Conservation (phyloP, 2,797 vertebrate genomes). For the Lacerta viridis region DNA sequence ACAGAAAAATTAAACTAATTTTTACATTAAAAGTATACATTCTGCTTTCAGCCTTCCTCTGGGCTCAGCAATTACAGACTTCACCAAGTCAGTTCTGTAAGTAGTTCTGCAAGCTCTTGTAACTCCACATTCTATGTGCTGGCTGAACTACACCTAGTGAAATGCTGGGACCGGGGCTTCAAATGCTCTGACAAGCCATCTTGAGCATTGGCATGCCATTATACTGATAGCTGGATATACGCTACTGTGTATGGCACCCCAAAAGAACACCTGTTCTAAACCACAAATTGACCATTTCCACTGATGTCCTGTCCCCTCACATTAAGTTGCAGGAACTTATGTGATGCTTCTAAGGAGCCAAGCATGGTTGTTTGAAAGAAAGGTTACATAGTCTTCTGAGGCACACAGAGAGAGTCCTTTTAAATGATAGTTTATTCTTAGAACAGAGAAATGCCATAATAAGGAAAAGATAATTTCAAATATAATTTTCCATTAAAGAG, state of each 20-base stretch:
- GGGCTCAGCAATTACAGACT: not conserved
- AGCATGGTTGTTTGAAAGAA: slow-evolving; percentile 34
- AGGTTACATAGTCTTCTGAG: slow-evolving; percentile 25
- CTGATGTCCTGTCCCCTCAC: not conserved
- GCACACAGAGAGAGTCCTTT: not conserved
- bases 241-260: no score
- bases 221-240: not conserved
- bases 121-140: not conserved
- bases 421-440: not conserved
- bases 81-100: not conserved
- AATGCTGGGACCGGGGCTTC: not conserved
- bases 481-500: not conserved
- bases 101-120: not conserved
- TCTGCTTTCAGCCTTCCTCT: not conserved
- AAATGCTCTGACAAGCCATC: rapidly evolving
- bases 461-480: slow-evolving; percentile 26
- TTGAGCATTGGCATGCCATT: not conserved
- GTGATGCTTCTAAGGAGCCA: slow-evolving; percentile 15
- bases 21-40: not conserved
- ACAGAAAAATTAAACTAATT: not conserved
- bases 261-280: not conserved
- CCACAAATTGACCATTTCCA: not conserved
- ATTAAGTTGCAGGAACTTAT: slow-evolving; percentile 4
- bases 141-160: not conserved
- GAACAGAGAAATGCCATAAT: slow-evolving; percentile 32